phyloP scores from a whole-genome alignment of 2,888 invertebrate species.

The Netelia virgata region DNA sequence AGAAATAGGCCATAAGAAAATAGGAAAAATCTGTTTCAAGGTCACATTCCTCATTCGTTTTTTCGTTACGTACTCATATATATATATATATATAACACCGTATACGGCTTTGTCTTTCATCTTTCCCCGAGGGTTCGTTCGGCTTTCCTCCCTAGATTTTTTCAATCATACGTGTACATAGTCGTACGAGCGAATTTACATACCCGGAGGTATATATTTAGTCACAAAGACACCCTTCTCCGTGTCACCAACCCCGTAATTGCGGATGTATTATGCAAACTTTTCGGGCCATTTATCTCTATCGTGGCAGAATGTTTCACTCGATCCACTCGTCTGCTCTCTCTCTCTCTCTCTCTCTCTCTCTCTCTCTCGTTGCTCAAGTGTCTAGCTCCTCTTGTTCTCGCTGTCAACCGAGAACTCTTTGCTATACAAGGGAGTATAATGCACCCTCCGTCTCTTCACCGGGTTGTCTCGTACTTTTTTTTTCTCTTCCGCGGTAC shows the following conservation, averaged over 20 bases:
- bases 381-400: constrained; percentile 18
- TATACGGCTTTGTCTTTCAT: not conserved
- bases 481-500: constrained; percentile 49
- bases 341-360: constrained; percentile 32
- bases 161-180: too few relatives aligned
- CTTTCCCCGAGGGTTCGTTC: too few relatives aligned
- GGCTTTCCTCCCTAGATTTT: too few relatives aligned
- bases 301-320: constrained; percentile 66
- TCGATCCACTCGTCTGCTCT: constrained; percentile 56
- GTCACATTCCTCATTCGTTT: not conserved
- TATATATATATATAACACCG: not conserved
- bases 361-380: constrained; percentile 30
- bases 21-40: constrained; percentile 27
- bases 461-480: constrained; percentile 34
- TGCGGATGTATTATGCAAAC: constrained; percentile 72
- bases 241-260: constrained; percentile 61
- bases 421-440: constrained; percentile 47
- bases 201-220: constrained; percentile 21
- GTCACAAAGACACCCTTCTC: constrained; percentile 32
- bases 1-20: constrained; percentile 29
- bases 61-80: not conserved
- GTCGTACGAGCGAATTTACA: constrained; percentile 15
- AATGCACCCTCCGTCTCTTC: constrained; percentile 59
- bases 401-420: constrained; percentile 31
- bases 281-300: constrained; percentile 70